Conservation (phyloP, 2,888 invertebrate genomes). For the Chrysolina oricalcia region DNA sequence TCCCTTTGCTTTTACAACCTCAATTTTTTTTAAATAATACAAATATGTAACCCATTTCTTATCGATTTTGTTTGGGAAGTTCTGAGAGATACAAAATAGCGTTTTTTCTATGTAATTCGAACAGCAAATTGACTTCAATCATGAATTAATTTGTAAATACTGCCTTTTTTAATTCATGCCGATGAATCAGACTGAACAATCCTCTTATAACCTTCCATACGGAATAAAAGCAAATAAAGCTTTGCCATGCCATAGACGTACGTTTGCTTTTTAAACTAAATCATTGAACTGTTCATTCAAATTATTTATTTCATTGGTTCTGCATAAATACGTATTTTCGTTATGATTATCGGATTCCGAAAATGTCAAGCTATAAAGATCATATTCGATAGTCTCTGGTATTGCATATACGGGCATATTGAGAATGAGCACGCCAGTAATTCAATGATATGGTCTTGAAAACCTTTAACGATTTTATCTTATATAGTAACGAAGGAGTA, state of each 20-base stretch:
- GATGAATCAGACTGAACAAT: constrained; percentile 49
- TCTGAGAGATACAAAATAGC: neutral
- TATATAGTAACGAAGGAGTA: constrained; percentile 24
- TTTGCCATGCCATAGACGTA: constrained; percentile 29
- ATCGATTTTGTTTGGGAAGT: neutral
- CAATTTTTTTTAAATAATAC: no score
- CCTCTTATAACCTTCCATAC: constrained; percentile 38
- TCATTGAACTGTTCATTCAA: neutral
- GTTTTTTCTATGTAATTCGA: constrained; percentile 33
- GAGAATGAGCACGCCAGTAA: constrained; percentile 8
- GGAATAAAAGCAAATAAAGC: constrained; percentile 22
- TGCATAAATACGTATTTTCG: constrained; percentile 3
- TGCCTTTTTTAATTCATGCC: constrained; percentile 51
- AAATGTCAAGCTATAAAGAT: neutral
- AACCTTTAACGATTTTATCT: constrained; percentile 33
- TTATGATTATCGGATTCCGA: neutral
- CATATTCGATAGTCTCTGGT: neutral
- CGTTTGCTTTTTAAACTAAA: neutral
- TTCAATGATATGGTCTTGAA: constrained; percentile 52
- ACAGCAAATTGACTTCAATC: constrained; percentile 51
- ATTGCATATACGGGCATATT: neutral
- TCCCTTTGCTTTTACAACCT: no score
- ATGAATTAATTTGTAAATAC: constrained; percentile 52
- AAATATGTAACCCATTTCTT: no score
- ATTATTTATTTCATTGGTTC: neutral